Conservation (phyloP, 2,797 vertebrate species). For the Sus cebifrons region DNA sequence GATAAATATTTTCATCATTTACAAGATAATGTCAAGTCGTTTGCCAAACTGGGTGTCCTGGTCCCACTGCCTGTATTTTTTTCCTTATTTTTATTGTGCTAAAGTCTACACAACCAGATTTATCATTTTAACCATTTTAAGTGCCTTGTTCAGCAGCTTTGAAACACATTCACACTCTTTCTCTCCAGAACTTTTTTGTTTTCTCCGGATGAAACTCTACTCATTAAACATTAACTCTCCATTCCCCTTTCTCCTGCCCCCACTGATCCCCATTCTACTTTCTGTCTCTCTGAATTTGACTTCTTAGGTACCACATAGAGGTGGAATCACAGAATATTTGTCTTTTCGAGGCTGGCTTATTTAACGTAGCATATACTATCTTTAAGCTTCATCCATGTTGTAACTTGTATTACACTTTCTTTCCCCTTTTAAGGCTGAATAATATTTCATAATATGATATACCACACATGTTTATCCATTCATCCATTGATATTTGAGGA, state of each 20-base stretch:
- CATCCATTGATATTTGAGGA: background rate
- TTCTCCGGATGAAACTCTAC: background rate
- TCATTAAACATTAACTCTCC: background rate
- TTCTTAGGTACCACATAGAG: background rate
- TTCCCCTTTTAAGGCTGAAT: too few species aligned
- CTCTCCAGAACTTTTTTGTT: background rate
- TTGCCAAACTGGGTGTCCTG: background rate
- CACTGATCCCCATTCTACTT: background rate
- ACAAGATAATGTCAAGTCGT: background rate
- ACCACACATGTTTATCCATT: background rate
- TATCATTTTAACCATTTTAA: background rate
- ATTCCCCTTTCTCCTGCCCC: background rate
- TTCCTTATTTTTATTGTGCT: background rate
- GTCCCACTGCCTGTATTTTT: background rate
- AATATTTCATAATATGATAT: background rate
- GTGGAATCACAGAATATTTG: background rate
- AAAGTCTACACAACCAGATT: background rate
- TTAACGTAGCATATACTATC: background rate
- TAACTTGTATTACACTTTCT: background rate
- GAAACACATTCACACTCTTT: background rate
- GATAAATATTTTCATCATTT: slow-evolving; percentile 18
- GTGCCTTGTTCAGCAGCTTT: background rate
- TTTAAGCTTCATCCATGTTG: background rate
- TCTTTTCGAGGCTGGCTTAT: background rate
- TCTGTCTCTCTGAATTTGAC: background rate